Conservation (phyloP, 2,797 vertebrate species). For the Pseudomugil gertrudae region DNA sequence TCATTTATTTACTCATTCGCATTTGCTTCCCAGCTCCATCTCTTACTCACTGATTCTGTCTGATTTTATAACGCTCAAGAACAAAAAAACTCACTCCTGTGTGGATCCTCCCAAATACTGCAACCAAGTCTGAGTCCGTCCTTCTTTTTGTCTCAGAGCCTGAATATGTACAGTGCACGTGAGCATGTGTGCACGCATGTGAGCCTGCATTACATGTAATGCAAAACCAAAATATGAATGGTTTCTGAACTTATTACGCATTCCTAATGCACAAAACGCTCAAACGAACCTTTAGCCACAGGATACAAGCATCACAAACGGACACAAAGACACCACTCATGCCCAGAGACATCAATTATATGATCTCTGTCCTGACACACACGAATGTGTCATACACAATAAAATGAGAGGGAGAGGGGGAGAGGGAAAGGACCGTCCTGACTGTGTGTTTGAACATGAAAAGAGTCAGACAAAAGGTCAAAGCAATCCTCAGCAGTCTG, state of each 20-base stretch:
- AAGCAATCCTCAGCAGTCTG: constrained; percentile 39
- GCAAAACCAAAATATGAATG: constrained; percentile 13
- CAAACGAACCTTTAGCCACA: constrained; percentile 22
- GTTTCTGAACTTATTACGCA: constrained; percentile 31
- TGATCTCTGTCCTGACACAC: constrained; percentile 42
- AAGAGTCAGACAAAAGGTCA: constrained; percentile 71
- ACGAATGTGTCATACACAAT: constrained; percentile 47
- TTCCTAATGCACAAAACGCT: constrained; percentile 19
- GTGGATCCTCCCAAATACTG: constrained; percentile 30
- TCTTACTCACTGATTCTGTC: constrained; percentile 71
- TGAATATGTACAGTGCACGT: constrained; percentile 17
- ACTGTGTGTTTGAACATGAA: constrained; percentile 66
- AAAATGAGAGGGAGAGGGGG: constrained; percentile 22
- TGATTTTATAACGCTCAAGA: constrained; percentile 64
- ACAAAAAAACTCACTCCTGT: constrained; percentile 32
- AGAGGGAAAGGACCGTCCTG: constrained; percentile 7
- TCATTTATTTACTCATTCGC: constrained; percentile 71
- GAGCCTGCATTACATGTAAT: constrained; percentile 44
- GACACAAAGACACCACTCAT: constrained; percentile 37
- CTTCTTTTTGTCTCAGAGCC: constrained; percentile 34
- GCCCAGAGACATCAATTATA: constrained; percentile 57
- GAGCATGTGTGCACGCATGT: constrained; percentile 15
- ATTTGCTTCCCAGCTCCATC: constrained; percentile 45
- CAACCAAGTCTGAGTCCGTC: constrained; percentile 35
- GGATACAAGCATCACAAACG: constrained; percentile 19